phyloP scores from a whole-genome alignment of 2,113 vertebrate species.

The Bufo gargarizans region DNA sequence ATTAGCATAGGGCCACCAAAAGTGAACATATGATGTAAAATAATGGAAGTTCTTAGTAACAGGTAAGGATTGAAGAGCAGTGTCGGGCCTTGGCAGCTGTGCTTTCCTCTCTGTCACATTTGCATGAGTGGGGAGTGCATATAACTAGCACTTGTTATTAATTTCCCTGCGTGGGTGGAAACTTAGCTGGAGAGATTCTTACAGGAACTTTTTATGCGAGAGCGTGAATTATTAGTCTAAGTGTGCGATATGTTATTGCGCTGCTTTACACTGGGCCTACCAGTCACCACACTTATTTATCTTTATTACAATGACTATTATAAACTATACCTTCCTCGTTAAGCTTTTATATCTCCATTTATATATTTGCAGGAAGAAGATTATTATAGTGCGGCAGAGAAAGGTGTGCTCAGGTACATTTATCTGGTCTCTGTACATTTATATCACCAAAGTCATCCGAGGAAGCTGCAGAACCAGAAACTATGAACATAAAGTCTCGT shows the following conservation, averaged over 20 bases:
- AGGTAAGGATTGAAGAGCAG: neutral
- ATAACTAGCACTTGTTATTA: slow-evolving; percentile 36
- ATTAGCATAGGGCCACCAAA: neutral
- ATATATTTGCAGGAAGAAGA: neutral
- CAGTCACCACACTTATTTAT: slow-evolving; percentile 5
- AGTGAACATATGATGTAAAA: neutral
- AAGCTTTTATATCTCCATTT: neutral
- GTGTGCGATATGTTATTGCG: slow-evolving; percentile 30
- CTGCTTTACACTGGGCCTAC: neutral
- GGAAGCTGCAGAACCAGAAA: neutral
- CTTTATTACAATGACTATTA: slow-evolving; percentile 23
- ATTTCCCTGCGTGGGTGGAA: slow-evolving; percentile 39
- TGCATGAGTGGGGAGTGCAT: slow-evolving; percentile 27
- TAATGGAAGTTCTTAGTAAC: neutral
- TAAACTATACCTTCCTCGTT: neutral
- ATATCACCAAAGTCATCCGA: neutral
- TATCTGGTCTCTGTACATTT: neutral
- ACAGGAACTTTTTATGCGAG: slow-evolving; percentile 22
- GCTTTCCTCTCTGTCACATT: slow-evolving; percentile 39
- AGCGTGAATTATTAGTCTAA: slow-evolving; percentile 17
- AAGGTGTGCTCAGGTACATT: neutral
- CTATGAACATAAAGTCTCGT: neutral
- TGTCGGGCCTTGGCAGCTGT: neutral
- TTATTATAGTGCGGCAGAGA: neutral
- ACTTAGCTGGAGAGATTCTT: slow-evolving; percentile 40